Base-by-base conservation (phyloP, 2,888 invertebrate genomes). In the Caenorhabditis afra region DNA sequence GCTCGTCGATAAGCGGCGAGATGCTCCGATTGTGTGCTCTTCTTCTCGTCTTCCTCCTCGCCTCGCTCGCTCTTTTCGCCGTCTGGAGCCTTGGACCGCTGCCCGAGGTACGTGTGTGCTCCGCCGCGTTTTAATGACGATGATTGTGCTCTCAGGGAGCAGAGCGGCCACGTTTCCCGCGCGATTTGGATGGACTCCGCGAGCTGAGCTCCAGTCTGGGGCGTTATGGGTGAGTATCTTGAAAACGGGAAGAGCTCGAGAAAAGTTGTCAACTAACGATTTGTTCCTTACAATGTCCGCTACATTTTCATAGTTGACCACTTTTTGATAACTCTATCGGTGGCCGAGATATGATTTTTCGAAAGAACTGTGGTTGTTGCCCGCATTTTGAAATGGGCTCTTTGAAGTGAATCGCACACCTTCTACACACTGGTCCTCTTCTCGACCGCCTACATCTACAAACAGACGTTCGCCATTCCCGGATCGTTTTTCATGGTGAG, bases 391-490 rank as follows among this genome's bases (percentile, higher is more conserved):
- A n/a, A n/a, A n/a, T n/a, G n/a, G n/a, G n/a, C n/a, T n/a, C n/a
- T 55, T 75, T 66, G 5, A 64, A 79, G 75, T 52, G 62, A 80
- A 47, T 44, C 55, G 5, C 75, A 80, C 41, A 52, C 47, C 11
- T 1, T 18, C 22, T 79, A 74, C 66, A 79, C 74, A 7, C 3
- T 75, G 0, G 10, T 52, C 2, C 70, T 79, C 35, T 79, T 79
- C 57, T 79, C 74, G 1, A 29, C 61, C 1, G 92, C 92, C 1
- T 93, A 93, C 85, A 82, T 93, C 35, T 93, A 92, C 90, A 93
- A 93, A 86, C 93, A 93, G 87, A 91, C 92, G 10, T 93, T 93
- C 90, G 92, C 92, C 45, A 92, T 93, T 75, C 93, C 93, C 53
- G 93, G 93, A 20, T 93, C 93, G 29, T 92, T 92, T 45, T 92